phyloP scores from a whole-genome alignment of 2,797 vertebrate species.

The Pseudomugil gertrudae region DNA sequence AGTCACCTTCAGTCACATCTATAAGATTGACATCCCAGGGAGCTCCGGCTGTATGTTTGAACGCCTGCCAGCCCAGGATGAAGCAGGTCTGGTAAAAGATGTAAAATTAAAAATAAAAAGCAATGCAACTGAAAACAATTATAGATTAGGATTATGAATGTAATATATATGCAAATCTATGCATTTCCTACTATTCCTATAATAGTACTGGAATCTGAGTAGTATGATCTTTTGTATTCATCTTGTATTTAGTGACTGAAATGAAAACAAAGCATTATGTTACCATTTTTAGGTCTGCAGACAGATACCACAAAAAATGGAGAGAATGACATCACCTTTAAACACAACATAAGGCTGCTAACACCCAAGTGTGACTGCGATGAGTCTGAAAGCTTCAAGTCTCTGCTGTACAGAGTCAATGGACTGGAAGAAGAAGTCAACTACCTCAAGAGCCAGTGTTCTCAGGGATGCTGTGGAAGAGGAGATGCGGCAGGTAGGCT shows the following conservation, averaged over 20 bases:
- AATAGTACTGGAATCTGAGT: not conserved
- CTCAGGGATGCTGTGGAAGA: conserved; percentile 84
- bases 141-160: not conserved
- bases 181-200: not conserved
- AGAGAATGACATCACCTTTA: conserved; percentile 88
- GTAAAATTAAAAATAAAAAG: conserved; percentile 10
- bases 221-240: too few relatives aligned
- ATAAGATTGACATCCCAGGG: conserved; percentile 84
- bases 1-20: conserved; percentile 89
- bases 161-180: not conserved
- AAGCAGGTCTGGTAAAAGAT: conserved; percentile 62
- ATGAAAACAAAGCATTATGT: not conserved
- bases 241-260: not conserved
- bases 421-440: conserved; percentile 89
- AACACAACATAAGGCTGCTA: conserved; percentile 87
- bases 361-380: conserved; percentile 82
- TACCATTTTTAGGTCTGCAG: conserved; percentile 51
- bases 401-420: conserved; percentile 85
- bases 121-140: not conserved
- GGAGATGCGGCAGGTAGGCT: conserved; percentile 67
- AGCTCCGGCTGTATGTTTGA: conserved; percentile 81
- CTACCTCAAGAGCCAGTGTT: conserved; percentile 84
- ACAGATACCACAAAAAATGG: conserved; percentile 65
- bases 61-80: conserved; percentile 58
- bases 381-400: conserved; percentile 80